phyloP scores from a whole-genome alignment of 1,140 invertebrate species.

The Lamellibrachia luymesi region DNA sequence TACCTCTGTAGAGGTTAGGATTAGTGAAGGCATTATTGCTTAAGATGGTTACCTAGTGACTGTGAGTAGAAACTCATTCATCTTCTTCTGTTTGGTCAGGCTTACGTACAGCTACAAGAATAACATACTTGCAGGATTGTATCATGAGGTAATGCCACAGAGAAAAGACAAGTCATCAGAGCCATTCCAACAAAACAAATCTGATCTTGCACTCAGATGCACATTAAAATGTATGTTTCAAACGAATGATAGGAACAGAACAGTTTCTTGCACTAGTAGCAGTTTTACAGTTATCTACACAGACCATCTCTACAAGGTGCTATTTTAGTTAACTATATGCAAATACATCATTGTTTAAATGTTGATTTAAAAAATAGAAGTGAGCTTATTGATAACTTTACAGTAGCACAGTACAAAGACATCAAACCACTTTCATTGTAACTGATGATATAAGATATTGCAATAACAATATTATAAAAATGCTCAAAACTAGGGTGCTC shows the following conservation, averaged over 20 bases:
- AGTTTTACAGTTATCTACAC: neutral
- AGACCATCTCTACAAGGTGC: neutral
- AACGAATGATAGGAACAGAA: neutral
- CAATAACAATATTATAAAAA: neutral
- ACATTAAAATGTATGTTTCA: neutral
- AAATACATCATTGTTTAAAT: neutral
- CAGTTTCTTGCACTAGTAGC: neutral
- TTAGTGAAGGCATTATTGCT: neutral
- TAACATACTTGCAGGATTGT: constrained; percentile 7
- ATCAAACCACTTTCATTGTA: neutral
- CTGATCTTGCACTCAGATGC: neutral
- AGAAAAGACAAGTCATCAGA: constrained; percentile 10
- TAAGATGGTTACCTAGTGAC: constrained; percentile 67
- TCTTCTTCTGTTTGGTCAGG: constrained; percentile 66
- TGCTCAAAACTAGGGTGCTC: neutral
- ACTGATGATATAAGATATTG: neutral
- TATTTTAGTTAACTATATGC: neutral
- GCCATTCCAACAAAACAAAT: neutral
- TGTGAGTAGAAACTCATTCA: constrained; percentile 71
- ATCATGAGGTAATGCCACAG: constrained; percentile 16
- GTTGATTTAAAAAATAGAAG: neutral
- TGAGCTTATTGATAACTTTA: neutral
- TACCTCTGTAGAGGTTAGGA: neutral
- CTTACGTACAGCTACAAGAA: constrained; percentile 60
- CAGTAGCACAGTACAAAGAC: neutral